Evolutionary conservation across 2,888 invertebrate species (phyloP).

Genomic region (Elegia similella): DNA sequence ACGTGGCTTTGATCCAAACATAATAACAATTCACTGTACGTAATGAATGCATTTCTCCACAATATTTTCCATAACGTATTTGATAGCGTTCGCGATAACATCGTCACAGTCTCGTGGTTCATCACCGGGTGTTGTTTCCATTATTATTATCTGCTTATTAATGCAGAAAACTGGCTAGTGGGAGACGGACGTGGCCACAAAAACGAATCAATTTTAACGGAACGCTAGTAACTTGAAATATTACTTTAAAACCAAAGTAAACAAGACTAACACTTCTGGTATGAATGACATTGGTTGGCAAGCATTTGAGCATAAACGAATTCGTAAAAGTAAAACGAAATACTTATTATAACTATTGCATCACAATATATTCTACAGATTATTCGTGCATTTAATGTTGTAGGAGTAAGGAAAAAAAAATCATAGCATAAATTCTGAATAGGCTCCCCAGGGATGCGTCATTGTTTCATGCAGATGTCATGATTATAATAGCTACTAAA

Average conservation of each 20-base stretch:
- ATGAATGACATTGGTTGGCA: too few relatives aligned
- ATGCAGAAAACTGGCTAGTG: neutral
- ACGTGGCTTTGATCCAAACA: too few relatives aligned
- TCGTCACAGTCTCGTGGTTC: conserved; percentile 10
- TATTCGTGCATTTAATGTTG: too few relatives aligned
- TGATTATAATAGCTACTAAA: too few relatives aligned
- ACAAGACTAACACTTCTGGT: neutral
- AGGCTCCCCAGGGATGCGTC: too few relatives aligned
- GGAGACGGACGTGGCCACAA: neutral
- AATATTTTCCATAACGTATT: conserved; percentile 7
- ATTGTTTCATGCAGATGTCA: too few relatives aligned
- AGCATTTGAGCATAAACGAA: too few relatives aligned
- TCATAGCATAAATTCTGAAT: too few relatives aligned
- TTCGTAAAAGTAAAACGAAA: too few relatives aligned
- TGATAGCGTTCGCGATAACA: neutral
- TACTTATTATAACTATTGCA: too few relatives aligned
- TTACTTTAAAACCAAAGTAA: neutral
- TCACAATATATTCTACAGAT: too few relatives aligned
- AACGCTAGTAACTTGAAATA: neutral
- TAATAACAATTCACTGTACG: neutral
- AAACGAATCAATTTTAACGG: neutral
- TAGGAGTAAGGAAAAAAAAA: too few relatives aligned
- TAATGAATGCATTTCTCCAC: conserved; percentile 1
- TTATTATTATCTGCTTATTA: conserved; percentile 10
- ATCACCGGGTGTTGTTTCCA: conserved; percentile 7